Percentiles rank a stretch among this genome's conserved stretches.
These are phyloP conservation scores for Cephalopterus ornatus DNA, from an alignment of 2,113 vertebrate species.

Conservation along the genomic window DNA sequence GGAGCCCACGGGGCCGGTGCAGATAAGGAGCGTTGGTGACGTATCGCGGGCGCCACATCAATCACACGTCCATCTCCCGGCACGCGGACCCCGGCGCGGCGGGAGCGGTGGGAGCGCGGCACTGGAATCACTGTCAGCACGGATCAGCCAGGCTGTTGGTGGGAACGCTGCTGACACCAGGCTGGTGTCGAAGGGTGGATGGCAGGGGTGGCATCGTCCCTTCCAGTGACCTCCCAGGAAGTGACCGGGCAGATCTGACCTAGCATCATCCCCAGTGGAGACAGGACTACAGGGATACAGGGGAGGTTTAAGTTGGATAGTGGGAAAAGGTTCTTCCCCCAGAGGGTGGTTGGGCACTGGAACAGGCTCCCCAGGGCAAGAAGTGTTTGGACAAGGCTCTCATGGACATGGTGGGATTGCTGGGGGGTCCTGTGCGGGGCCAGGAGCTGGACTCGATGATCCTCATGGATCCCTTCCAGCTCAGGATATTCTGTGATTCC, in stretches of 20 bases:
- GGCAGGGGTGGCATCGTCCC: fast-evolving
- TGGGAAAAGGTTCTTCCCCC: neutral
- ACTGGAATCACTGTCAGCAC: neutral
- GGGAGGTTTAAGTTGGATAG: neutral
- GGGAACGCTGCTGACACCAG: neutral
- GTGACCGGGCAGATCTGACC: too few species aligned
- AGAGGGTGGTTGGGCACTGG: neutral
- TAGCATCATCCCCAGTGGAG: neutral
- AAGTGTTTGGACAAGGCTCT: neutral
- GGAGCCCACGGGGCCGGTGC: neutral
- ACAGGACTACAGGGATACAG: neutral
- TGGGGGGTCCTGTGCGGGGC: too few species aligned
- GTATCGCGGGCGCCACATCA: constrained; percentile 32
- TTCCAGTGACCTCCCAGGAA: fast-evolving
- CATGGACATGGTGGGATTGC: neutral
- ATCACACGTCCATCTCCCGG: constrained; percentile 44
- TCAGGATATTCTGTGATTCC: neutral
- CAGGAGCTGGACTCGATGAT: neutral
- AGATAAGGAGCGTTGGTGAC: constrained; percentile 20
- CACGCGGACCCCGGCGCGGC: fast-evolving
- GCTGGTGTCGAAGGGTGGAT: neutral
- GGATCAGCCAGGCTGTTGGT: neutral
- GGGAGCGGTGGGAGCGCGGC: neutral
- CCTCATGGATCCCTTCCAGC: neutral
- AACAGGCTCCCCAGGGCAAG: fast-evolving